Base-by-base conservation (phyloP, 2,888 invertebrate genomes). In the Agrochola litura region DNA sequence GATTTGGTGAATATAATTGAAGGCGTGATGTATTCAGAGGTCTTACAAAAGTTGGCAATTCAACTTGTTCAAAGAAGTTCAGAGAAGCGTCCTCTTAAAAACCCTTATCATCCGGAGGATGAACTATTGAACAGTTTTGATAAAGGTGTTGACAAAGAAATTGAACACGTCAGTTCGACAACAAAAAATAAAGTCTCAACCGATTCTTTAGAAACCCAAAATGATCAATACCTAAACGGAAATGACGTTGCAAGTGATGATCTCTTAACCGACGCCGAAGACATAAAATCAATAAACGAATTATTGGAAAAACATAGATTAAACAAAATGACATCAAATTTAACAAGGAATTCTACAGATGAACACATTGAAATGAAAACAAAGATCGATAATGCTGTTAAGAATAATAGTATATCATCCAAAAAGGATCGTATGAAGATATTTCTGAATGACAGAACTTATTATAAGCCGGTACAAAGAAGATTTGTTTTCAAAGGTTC, bases 91-190 rank as follows among this genome's bases (percentile, higher is more conserved):
- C 49, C 69, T 12, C 91, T 89, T 22, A 91, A 88, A 22, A 94
- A 94, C 68, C 94, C 94, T 14, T 94, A 91, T 72, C 94, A 94
- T 37, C 94, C 94, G 5, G 94, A 94, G 89, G 93, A 94, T 75
- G 90, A 90, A 63, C 43, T 88, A 30, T 69, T 79, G 1, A 76
- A 81, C n/a, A 74, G 64, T 65, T 86, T 77, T 12, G 73, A 86
- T 58, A 67, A n/a, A 25, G 25, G 49, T 66, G 6, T 60, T 41
- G 43, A 69, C 6, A 60, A 72, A 60, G 10, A 75, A 46, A 37
- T n/a, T 41, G 12, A 60, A 49, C 0, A 16, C 9, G 37, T 25
- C 12, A 79, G 9, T 14, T 37, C 14, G 9, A 16, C 6, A 3
- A 9, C 16, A 9, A 52, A 30, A 52, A 5, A 2, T 9, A 41